A percentile compares a stretch with the other conserved stretches of the same genome.
These are phyloP conservation scores for Linyphia triangularis DNA, from an alignment of 2,888 invertebrate species.

Conservation along the genomic window DNA sequence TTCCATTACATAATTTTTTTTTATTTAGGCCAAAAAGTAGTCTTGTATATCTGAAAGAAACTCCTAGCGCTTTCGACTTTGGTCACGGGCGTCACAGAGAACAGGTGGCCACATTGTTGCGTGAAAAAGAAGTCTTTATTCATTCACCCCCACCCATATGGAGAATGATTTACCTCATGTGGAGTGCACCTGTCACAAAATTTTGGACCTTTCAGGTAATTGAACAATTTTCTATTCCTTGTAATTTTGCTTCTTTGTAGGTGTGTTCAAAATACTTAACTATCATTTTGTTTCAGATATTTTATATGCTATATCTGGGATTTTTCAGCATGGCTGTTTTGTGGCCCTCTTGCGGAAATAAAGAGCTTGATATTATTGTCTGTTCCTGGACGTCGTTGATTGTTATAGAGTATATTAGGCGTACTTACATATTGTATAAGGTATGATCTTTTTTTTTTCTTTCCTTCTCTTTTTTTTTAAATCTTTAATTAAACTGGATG, in stretches of 20 bases:
- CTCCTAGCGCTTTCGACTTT: slow-evolving; percentile 40
- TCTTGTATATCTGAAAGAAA: slow-evolving; percentile 45
- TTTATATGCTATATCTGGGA: slow-evolving; percentile 75
- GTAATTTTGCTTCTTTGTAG: neutral
- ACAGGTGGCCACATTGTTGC: slow-evolving; percentile 63
- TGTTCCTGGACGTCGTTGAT: slow-evolving; percentile 78
- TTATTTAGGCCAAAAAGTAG: slow-evolving; percentile 47
- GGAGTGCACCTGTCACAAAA: slow-evolving; percentile 80
- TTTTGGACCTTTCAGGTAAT: slow-evolving; percentile 79
- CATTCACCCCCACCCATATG: slow-evolving; percentile 73
- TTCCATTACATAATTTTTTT: neutral
- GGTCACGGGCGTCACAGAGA: slow-evolving; percentile 65
- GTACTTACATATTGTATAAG: slow-evolving; percentile 76
- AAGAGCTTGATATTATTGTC: slow-evolving; percentile 79
- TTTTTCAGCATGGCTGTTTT: slow-evolving; percentile 77
- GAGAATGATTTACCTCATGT: slow-evolving; percentile 78
- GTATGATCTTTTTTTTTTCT: slow-evolving; percentile 61
- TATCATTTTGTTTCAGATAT: slow-evolving; percentile 71
- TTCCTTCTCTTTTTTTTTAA: slow-evolving; percentile 8
- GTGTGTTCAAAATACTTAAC: neutral
- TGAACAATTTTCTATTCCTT: neutral
- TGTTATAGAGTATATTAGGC: slow-evolving; percentile 75
- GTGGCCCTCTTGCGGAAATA: slow-evolving; percentile 80
- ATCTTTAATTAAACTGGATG: no score
- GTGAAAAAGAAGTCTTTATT: slow-evolving; percentile 72